Evolutionary conservation across 2,888 invertebrate genomes (phyloP).

Genomic region (Erebia epiphron): DNA sequence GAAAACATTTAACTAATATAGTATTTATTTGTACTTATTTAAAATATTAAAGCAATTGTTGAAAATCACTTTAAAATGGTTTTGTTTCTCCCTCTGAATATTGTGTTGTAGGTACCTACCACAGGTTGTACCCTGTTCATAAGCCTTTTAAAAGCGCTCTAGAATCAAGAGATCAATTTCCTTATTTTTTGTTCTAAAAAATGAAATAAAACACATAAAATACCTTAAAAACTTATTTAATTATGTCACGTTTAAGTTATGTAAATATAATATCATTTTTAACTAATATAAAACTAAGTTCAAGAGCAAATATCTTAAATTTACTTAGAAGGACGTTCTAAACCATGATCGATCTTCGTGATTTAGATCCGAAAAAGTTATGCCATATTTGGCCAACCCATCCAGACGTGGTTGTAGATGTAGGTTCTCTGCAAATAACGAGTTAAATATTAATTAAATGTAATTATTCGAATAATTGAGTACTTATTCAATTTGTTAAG

Average conservation of each 20-base stretch:
- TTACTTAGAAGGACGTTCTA: background rate
- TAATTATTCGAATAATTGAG: too few species aligned
- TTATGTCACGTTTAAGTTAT: constrained; percentile 8
- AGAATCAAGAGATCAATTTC: too few species aligned
- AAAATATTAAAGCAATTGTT: constrained; percentile 7
- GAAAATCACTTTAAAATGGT: background rate
- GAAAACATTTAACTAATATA: too few species aligned
- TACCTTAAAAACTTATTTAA: background rate
- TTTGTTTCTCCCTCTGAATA: background rate
- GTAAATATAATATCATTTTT: background rate
- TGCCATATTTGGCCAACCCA: constrained; percentile 67
- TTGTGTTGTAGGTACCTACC: too few species aligned
- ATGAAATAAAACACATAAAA: background rate
- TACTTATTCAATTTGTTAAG: background rate
- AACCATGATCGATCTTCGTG: constrained; percentile 12
- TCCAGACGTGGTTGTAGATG: constrained; percentile 63
- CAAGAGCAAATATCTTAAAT: background rate
- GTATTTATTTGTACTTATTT: background rate
- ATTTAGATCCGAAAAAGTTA: constrained; percentile 50
- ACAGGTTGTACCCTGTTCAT: too few species aligned
- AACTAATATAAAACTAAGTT: background rate
- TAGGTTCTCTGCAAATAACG: constrained; percentile 62
- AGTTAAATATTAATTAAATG: constrained; percentile 8
- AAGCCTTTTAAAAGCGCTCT: too few species aligned
- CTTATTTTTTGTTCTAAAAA: background rate